Conservation (phyloP, 2,113 vertebrate genomes). For the Corythornis madagascariensis region DNA sequence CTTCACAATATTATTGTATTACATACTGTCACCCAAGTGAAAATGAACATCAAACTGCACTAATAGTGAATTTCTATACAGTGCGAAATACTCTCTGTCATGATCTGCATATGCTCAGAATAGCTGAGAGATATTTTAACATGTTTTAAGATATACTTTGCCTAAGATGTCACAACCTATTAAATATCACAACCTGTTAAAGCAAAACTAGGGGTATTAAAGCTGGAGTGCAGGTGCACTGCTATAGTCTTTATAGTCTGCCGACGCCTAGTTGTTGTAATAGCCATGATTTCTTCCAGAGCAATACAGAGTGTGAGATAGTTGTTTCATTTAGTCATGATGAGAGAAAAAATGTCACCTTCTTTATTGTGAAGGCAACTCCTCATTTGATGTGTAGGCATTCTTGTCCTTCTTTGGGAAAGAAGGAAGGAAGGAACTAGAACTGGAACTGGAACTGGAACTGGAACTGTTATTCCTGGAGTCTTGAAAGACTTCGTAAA, state of each 20-base stretch:
- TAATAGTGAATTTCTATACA: background rate
- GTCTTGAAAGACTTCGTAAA: background rate
- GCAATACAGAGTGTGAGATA: background rate
- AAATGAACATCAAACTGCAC: background rate
- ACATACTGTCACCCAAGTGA: background rate
- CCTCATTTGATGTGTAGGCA: background rate
- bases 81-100: background rate
- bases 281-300: background rate
- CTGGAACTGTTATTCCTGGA: background rate
- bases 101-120: background rate
- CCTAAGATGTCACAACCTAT: background rate
- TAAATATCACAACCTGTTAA: background rate
- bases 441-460: no score
- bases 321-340: background rate
- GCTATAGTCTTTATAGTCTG: background rate
- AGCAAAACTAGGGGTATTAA: background rate
- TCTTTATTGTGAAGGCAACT: background rate
- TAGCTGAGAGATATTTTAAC: background rate
- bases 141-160: background rate
- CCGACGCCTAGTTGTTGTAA: background rate
- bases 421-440: no score
- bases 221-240: background rate
- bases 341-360: background rate
- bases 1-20: background rate
- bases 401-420: background rate